Evolutionary conservation across 1,140 invertebrate species (phyloP), one percentile per base, ranked within the genome.

Genomic region (Adelges cooleyi): DNA sequence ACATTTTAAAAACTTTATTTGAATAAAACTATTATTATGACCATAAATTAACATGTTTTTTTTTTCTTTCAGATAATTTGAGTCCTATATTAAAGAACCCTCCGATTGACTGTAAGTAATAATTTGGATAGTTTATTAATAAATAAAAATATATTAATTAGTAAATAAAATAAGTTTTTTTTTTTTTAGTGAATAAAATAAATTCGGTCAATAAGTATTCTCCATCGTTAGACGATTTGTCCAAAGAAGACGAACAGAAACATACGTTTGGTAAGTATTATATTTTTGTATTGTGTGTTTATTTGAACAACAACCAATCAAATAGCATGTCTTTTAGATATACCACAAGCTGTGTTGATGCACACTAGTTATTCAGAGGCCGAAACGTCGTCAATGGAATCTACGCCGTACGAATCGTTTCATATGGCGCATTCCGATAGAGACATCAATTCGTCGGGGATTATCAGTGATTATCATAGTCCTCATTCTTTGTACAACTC

Each of bases 281-380:
- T 17, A 29, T 9, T 29, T 27, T 13, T 23, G 6, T 56, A 15
- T 42, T n/a, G n/a, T n/a, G n/a, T n/a, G n/a, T n/a, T n/a, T n/a
- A n/a, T n/a, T n/a, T n/a, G n/a, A n/a, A n/a, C n/a, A n/a, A n/a
- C n/a, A n/a, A n/a, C n/a, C n/a, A n/a, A n/a, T n/a, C n/a, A n/a
- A n/a, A n/a, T n/a, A n/a, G n/a, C 18, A 3, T 2, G 1, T 50
- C 15, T 11, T 44, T 13, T 44, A 65, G 65, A 65, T 42, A 29
- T 46, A 18, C 49, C 46, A n/a, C 50, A 65, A 52, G 66, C 69
- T 23, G 17, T 44, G 5, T 29, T 68, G 36, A 23, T 42, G 10
- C 67, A 65, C 11, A 66, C 23, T 50, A 49, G 29, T 46, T 33
- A 62, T 48, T 62, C 56, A 33, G 56, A 62, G 20, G 10, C 42